Base-by-base conservation (phyloP, 2,113 vertebrate species). In the Patagioenas fasciata region DNA sequence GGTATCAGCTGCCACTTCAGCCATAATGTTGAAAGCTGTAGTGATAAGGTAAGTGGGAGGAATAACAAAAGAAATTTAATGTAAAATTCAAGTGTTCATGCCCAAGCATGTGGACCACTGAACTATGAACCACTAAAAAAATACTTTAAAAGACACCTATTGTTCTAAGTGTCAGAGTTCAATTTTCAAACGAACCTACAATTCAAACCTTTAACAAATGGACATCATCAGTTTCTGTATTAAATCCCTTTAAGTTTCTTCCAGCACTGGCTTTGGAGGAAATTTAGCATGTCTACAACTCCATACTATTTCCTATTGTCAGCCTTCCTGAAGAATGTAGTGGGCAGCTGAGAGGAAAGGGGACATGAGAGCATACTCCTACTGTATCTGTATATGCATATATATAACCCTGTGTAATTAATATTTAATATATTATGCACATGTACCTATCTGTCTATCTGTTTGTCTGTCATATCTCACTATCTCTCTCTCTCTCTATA, bases 351-450 rank as follows among this genome's bases (percentile, higher is more conserved):
- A 13, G 25, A 42, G 17, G 3, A 26, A 40, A 73, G 10, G 1
- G 1, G 5, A 3, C 23, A 79, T 0, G 2, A 23, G 11, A 18
- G 19, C 31, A 58, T 5, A 31, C 8, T 42, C 16, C 13, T 31
- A 36, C 1, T 32, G 9, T 40, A 50, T 2, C 1, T 21, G 5
- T 54, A 13, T 47, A 74, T 72, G 3, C 6, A 32, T 54, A 47
- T 38, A 11, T 17, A n/a, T 10, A 47, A 65, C 2, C 11, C 10
- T 51, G 4, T 12, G 4, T 42, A 57, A 81, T 31, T 7, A 51
- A 29, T 38, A 57, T 11, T 7, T 57, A 70, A 50, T 58, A 21
- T 11, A 38, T 56, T 67, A n/a, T 50, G 11, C 25, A 28, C 4
- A 54, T 38, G 26, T 29, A 51, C 36, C 34, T 53, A 1, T 17